Base-by-base conservation (phyloP, 92 coral and sea anemone genomes). In the Heliopora coerulea region DNA sequence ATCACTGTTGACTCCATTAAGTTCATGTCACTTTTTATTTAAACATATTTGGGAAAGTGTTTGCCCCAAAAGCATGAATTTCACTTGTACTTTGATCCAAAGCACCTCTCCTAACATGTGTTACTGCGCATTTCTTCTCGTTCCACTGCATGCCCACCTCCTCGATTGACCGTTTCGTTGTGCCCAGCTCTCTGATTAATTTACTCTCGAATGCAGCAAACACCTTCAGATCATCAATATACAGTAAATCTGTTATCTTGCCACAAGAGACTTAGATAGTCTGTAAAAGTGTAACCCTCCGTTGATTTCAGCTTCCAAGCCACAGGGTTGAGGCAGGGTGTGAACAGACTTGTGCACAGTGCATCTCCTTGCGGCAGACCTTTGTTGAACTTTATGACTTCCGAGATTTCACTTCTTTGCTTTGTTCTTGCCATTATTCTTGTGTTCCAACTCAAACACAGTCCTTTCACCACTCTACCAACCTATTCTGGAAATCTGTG, bases 61-160 rank as follows among this genome's bases (percentile, higher is more conserved):
- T 26, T n/a, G 32, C 32, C 78, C 37, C 15, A 60, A 17, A 10
- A 18, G 20, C 17, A 3, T 41, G 18, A 17, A 31, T 15, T 59
- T 59, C 54, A 57, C 58, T 56, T 64, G 81, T 20, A 31, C 56
- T 74, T 33, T 62, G 77, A 61, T 32, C 32, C 68, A 17, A 65
- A 34, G 39, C 56, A 33, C 85, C 85, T 62, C 88, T 23, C 54
- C 57, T 79, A 11, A 83, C 85, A 62, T 80, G 80, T 31, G 70
- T 42, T 31, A 80, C 73, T 26, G 70, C 63, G 24, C 86, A 82
- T 52, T 81, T 85, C 48, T 76, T 82, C 44, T 80, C 83, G 75
- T 78, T 85, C 86, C 83, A 82, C 59, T 78, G 54, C 27, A 85
- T 65, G 11, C 86, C 83, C 17, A 68, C 75, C 49, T 72, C 81